Evolutionary conservation across 2,113 vertebrate genomes (phyloP).

Genomic region (Carassius carassius): DNA sequence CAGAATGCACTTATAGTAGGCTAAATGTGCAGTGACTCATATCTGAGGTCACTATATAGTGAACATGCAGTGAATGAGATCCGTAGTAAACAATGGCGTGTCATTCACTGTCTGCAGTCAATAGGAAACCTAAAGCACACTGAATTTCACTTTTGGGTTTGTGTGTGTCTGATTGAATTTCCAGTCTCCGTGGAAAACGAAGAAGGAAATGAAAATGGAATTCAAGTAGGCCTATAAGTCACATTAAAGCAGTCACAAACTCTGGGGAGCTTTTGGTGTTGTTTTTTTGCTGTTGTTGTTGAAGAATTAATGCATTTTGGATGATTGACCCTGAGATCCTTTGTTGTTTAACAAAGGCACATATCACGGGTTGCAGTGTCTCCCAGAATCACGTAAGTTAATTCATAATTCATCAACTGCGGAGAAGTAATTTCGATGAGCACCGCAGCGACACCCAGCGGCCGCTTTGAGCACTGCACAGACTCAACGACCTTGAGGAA

Average conservation of each 20-base stretch:
- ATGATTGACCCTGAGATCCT: too few relatives aligned
- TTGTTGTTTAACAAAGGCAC: too few relatives aligned
- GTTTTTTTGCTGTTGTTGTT: too few relatives aligned
- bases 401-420: too few relatives aligned
- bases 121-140: constrained; percentile 68
- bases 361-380: too few relatives aligned
- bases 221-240: too few relatives aligned
- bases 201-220: not conserved
- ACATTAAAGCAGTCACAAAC: not conserved
- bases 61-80: constrained; percentile 6
- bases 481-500: not conserved
- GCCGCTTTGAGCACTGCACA: constrained; percentile 25
- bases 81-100: constrained; percentile 30
- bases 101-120: constrained; percentile 13
- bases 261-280: too few relatives aligned
- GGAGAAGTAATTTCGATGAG: constrained; percentile 17
- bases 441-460: constrained; percentile 71
- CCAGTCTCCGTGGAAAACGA: not conserved
- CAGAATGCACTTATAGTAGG: constrained; percentile 12
- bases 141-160: constrained; percentile 31
- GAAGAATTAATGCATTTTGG: too few relatives aligned
- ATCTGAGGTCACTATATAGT: not conserved
- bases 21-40: not conserved
- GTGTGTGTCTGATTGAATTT: constrained; percentile 14
- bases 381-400: too few relatives aligned